Evolutionary conservation across 2,113 vertebrate species (phyloP).

Genomic region (Alosa alosa): DNA sequence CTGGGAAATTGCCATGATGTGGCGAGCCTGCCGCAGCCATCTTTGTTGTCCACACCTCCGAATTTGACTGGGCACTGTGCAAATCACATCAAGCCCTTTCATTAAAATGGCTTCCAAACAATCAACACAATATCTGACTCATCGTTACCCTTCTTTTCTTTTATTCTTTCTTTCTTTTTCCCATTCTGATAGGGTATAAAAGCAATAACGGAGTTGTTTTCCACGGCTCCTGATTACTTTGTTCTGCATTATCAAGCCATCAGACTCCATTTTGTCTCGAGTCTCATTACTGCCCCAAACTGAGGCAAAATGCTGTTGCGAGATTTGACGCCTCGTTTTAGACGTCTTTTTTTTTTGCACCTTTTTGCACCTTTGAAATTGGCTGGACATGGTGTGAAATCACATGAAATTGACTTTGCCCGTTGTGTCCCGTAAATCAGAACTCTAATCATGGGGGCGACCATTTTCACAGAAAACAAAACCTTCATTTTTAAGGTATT

Average conservation of each 20-base stretch:
- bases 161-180: neutral
- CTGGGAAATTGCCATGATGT: neutral
- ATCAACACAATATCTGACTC: slow-evolving; percentile 40
- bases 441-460: neutral
- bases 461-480: neutral
- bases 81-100: slow-evolving; percentile 28
- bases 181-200: slow-evolving; percentile 25
- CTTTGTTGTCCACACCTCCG: slow-evolving; percentile 23
- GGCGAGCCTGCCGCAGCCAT: neutral
- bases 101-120: slow-evolving; percentile 31
- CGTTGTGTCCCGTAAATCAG: neutral
- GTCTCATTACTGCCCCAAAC: neutral
- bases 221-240: slow-evolving; percentile 29
- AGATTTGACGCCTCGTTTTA: neutral
- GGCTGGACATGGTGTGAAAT: slow-evolving; percentile 46
- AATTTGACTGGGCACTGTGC: neutral
- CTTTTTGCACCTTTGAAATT: slow-evolving; percentile 42
- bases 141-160: slow-evolving; percentile 18
- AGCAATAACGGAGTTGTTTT: neutral
- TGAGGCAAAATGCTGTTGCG: neutral
- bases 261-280: neutral
- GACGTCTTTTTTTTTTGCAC: neutral
- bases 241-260: slow-evolving; percentile 30
- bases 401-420: slow-evolving; percentile 45
- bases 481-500: neutral